These are phyloP conservation scores for Heliconius ethilla DNA, from an alignment of 2,888 invertebrate species.

Conservation along the genomic window DNA sequence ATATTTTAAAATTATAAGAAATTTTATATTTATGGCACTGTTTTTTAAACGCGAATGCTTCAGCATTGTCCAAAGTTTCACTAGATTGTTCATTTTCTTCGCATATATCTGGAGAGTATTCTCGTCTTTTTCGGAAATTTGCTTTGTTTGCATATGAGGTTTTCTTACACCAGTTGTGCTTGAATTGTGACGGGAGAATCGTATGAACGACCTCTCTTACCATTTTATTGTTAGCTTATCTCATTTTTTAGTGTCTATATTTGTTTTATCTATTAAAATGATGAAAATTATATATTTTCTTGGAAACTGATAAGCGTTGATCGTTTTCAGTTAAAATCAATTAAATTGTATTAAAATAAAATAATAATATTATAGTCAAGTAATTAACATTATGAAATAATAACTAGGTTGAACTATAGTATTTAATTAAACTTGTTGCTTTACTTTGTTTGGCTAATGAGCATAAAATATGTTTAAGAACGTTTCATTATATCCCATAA, in stretches of 20 bases:
- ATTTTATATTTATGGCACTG: slow-evolving; percentile 34
- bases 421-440: background rate
- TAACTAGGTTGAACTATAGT: background rate
- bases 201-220: slow-evolving; percentile 73
- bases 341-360: background rate
- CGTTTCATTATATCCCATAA: no score
- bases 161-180: slow-evolving; percentile 56
- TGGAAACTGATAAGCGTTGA: slow-evolving; percentile 29
- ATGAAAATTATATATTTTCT: slow-evolving; percentile 2
- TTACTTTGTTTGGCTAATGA: no score
- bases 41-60: slow-evolving; percentile 72
- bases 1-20: slow-evolving; percentile 47
- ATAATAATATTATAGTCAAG: background rate
- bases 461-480: background rate
- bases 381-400: background rate
- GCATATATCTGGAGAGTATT: slow-evolving; percentile 19
- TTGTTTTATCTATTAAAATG: slow-evolving; percentile 37
- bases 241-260: slow-evolving; percentile 59
- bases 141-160: slow-evolving; percentile 57
- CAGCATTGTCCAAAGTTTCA: slow-evolving; percentile 70
- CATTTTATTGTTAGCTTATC: slow-evolving; percentile 70
- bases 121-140: slow-evolving; percentile 60
- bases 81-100: slow-evolving; percentile 49
- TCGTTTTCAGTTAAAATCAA: slow-evolving; percentile 7
- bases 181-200: slow-evolving; percentile 66